Evolutionary conservation across 2,113 vertebrate species (phyloP).

Genomic region (Peromyscus maniculatus): DNA sequence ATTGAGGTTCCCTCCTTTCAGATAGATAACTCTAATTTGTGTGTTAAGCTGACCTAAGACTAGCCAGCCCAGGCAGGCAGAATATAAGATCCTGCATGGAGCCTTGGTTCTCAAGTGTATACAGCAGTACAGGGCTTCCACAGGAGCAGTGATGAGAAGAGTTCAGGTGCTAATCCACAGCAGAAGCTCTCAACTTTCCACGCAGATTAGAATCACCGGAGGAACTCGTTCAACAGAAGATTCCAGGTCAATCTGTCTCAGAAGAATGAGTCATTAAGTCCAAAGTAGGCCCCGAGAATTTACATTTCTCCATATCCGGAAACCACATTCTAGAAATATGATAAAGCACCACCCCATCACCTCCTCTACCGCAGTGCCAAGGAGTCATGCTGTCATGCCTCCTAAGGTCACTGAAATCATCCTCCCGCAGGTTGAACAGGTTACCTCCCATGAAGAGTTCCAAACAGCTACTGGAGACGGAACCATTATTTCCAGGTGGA

Average conservation of each 20-base stretch:
- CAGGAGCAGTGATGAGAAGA: neutral
- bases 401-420: neutral
- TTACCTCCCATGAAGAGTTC: neutral
- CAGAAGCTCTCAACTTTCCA: neutral
- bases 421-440: neutral
- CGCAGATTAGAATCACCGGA: neutral
- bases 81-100: neutral
- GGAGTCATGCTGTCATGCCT: too few relatives aligned
- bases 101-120: too few relatives aligned
- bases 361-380: neutral
- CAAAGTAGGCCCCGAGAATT: neutral
- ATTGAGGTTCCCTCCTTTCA: neutral
- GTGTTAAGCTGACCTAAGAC: neutral
- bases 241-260: neutral
- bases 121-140: neutral
- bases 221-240: neutral
- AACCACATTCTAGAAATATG: slow-evolving; percentile 11
- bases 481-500: neutral
- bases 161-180: neutral
- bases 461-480: neutral
- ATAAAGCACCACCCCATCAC: fast-evolving
- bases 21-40: neutral
- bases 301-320: neutral
- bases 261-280: neutral
- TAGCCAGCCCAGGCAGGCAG: neutral